Base-by-base conservation (phyloP, 2,113 vertebrate species). In the Andinoacara biseriatus region DNA sequence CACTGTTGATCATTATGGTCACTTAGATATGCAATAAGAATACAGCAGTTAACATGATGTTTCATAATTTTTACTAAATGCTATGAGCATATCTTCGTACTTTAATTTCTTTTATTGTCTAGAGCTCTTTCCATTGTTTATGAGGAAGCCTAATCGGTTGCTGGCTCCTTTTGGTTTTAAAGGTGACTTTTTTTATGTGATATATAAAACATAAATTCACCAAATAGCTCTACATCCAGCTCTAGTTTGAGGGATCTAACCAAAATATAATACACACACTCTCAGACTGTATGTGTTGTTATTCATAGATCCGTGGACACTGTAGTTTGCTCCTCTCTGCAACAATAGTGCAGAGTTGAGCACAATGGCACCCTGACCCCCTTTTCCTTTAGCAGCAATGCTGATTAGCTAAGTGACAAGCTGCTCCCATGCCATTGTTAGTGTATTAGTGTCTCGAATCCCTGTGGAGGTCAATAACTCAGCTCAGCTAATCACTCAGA, bases 331-430 rank as follows among this genome's bases (percentile, higher is more conserved):
- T 86, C 56, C 67, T 90, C 65, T 56, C 40, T 74, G 10, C 59
- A 82, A 89, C 92, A 93, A 91, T 88, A 87, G 80, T 52, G 67
- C n/a, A 0, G n/a, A 81, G 89, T 84, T 31, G 58, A 90, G 89
- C 78, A 93, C 91, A 94, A 93, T 93, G 91, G 86, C 89, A 85
- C 85, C 29, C 79, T 88, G 86, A 92, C 89, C 91, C 87, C 74
- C 59, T 2, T 91, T 94, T 94, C 92, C 92, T 91, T 84, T 81
- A 90, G 89, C 82, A 78, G 82, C 85, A 62, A 80, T 88, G 80
- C 89, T 89, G 86, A 93, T 94, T 92, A 90, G 90, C 84, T 82
- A 82, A 91, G 57, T 90, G 86, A 90, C 91, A 90, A 80, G 79
- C 82, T 85, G 86, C 87, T 87, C 84, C 87, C 24, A 26, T 79